Evolutionary conservation across 2,888 invertebrate species (phyloP), one percentile per base, ranked within the genome.

Genomic region (Rhamphomyia laevipes): DNA sequence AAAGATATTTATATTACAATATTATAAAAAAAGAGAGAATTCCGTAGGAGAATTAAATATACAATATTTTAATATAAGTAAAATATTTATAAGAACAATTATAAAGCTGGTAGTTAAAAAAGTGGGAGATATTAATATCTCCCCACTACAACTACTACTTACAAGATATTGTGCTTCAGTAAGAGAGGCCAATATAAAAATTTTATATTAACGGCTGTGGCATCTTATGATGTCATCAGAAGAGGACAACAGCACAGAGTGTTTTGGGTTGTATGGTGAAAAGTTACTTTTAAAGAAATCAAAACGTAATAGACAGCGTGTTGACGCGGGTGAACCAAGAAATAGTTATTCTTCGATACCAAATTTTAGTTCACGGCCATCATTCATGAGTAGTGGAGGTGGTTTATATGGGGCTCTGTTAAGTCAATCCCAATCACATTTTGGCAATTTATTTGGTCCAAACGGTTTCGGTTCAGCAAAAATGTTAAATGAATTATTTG

Each of bases 251-350:
- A 42, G 42, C 27, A 85, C 86, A 80, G 86, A 84, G 78, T 82
- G 82, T 80, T 86, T 86, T 82, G 87, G 86, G 81, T 86, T 88
- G 86, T 88, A 84, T 81, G 85, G 86, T 84, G 87, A 85, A 81
- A 84, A 83, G 77, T 84, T 87, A 77, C 81, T 86, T 84, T 86
- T 87, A 80, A 88, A 87, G 85, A 86, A 87, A 81, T 60, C 60
- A 54, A 90, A 89, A 78, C 85, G 90, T 76, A 87, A 86, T 77
- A 83, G 91, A 81, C 90, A 91, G 82, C 86, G 90, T 77, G 91
- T 90, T 78, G 90, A 91, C 86, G 91, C 90, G 78, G 90, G 91
- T 67, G 90, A 92, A 78, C 86, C 87, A 74, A 84, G 90, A 75
- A 91, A 90, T 80, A 86, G 87, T 74, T 91, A 91, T 78, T 87